These are phyloP conservation scores for Prosopocoilus inquinatus DNA, from an alignment of 2,888 invertebrate genomes.

Conservation along the genomic window DNA sequence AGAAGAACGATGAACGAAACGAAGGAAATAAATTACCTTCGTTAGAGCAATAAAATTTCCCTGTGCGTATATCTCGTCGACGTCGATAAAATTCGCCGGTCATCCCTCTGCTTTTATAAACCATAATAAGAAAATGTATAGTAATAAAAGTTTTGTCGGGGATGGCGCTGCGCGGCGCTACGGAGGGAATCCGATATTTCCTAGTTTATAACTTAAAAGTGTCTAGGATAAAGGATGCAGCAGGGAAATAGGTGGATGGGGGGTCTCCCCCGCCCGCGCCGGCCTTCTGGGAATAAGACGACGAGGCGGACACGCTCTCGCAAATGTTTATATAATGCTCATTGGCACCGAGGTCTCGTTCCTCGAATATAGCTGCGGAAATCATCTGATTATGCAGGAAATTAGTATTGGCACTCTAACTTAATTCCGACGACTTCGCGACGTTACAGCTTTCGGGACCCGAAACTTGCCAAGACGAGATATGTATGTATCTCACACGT, in stretches of 20 bases:
- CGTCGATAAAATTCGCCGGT: neutral
- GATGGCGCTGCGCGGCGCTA: too few species aligned
- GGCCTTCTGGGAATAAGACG: slow-evolving; percentile 5
- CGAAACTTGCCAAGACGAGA: too few species aligned
- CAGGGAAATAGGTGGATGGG: neutral
- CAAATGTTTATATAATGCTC: slow-evolving; percentile 17
- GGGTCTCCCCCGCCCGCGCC: neutral
- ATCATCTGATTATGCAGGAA: slow-evolving; percentile 35
- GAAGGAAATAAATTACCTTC: too few species aligned
- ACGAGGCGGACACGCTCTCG: slow-evolving; percentile 8
- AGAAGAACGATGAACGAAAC: too few species aligned
- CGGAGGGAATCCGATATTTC: slow-evolving; percentile 14
- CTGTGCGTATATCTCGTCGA: too few species aligned
- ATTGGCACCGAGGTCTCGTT: slow-evolving; percentile 14
- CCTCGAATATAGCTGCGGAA: slow-evolving; percentile 22
- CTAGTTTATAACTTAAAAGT: slow-evolving; percentile 13
- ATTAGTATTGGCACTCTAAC: slow-evolving; percentile 34
- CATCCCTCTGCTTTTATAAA: slow-evolving; percentile 4
- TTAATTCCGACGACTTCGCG: slow-evolving; percentile 17
- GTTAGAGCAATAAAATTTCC: too few species aligned
- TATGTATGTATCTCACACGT: too few species aligned
- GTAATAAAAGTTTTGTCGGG: slow-evolving; percentile 12
- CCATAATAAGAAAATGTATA: slow-evolving; percentile 10
- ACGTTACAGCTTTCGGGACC: neutral
- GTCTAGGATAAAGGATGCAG: slow-evolving; percentile 10